Percentiles rank a stretch among this genome's conserved stretches.
These are phyloP conservation scores for Saccostrea glomerata DNA, from an alignment of 1,140 invertebrate genomes.

Conservation along the genomic window DNA sequence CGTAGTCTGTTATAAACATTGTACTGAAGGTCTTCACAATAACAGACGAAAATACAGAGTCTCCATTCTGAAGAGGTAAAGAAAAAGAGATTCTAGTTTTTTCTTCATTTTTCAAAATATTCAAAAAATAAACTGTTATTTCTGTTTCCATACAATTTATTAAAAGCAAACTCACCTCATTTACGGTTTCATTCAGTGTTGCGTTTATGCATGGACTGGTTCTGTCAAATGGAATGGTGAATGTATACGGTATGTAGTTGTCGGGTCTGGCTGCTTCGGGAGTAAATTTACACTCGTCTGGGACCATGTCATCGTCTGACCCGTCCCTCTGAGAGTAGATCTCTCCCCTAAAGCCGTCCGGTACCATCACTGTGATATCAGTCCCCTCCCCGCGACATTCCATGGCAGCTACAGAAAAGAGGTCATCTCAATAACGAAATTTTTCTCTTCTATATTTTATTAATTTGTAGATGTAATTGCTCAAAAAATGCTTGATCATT, in stretches of 20 bases:
- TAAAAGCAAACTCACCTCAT: neutral
- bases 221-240: conserved; percentile 33
- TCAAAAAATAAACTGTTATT: no score
- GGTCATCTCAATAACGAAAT: no score
- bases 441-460: no score
- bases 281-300: conserved; percentile 8
- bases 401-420: neutral
- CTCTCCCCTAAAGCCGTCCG: neutral
- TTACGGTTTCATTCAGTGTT: neutral
- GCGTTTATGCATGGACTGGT: conserved; percentile 12
- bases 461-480: no score
- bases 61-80: conserved; percentile 5
- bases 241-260: neutral
- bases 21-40: conserved; percentile 41
- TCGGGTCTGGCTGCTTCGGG: neutral
- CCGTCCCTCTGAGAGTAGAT: neutral
- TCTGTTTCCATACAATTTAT: no score
- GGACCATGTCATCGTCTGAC: neutral
- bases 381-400: neutral
- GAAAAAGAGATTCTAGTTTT: no score
- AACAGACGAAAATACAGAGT: conserved; percentile 9
- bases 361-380: neutral
- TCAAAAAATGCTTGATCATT: no score
- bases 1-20: conserved; percentile 43
- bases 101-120: no score